These are phyloP conservation scores for Chaetura pelagica DNA, from an alignment of 2,113 vertebrate genomes.

Conservation along the genomic window DNA sequence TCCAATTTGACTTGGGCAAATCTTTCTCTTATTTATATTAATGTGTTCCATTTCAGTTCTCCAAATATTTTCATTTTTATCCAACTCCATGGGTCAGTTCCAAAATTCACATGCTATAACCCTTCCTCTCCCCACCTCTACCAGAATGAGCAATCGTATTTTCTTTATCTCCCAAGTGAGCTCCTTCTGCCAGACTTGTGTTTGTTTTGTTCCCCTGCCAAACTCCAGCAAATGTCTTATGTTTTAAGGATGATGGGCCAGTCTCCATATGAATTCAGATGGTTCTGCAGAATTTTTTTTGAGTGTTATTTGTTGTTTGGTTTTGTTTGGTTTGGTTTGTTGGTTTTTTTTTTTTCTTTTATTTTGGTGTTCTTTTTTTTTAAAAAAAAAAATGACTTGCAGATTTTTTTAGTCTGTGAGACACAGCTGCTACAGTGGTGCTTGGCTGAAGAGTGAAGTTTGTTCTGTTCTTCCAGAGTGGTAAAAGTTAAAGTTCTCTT, in stretches of 20 bases:
- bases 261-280: neutral
- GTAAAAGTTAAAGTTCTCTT: neutral
- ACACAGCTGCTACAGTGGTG: neutral
- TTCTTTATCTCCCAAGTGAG: neutral
- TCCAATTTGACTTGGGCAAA: neutral
- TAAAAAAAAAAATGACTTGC: neutral
- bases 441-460: neutral
- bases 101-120: conserved; percentile 16
- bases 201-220: conserved; percentile 41
- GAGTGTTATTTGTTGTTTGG: no score
- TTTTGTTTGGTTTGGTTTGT: neutral
- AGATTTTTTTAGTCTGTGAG: neutral
- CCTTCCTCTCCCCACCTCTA: conserved; percentile 10
- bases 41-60: neutral
- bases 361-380: neutral
- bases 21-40: conserved; percentile 18
- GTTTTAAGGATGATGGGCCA: neutral
- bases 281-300: neutral
- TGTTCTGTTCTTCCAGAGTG: neutral
- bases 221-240: conserved; percentile 43
- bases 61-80: conserved; percentile 26
- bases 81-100: neutral
- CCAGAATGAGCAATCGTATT: conserved; percentile 18
- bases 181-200: conserved; percentile 36
- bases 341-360: neutral